Percentiles rank a stretch among this genome's conserved stretches.
phyloP scores from a whole-genome alignment of 1,140 invertebrate species.

The Nixonia krombeini region DNA sequence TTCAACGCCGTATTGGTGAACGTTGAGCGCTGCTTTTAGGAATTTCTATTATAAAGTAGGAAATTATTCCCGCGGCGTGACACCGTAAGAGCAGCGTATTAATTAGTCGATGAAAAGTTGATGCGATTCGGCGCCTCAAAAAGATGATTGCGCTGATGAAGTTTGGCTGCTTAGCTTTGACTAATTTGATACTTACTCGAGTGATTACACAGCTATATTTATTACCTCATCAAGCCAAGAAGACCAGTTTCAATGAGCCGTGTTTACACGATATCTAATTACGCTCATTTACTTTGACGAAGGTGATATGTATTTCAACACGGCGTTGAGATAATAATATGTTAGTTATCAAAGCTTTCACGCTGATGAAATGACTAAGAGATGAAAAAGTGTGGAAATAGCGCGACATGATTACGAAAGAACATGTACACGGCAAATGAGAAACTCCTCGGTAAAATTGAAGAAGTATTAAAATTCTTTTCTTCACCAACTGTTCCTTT shows the following conservation, averaged over 20 bases:
- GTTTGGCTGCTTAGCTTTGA: conserved; percentile 35
- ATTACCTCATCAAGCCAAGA: conserved; percentile 46
- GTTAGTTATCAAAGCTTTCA: conserved; percentile 11
- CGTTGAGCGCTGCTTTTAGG: too few relatives aligned
- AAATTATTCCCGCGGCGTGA: neutral
- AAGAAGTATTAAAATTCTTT: too few relatives aligned
- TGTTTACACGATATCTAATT: conserved; percentile 44
- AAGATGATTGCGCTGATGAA: conserved; percentile 34
- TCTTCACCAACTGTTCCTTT: too few relatives aligned
- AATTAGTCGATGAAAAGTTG: conserved; percentile 9
- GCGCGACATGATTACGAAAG: too few relatives aligned
- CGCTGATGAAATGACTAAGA: too few relatives aligned
- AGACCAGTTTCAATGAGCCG: conserved; percentile 45
- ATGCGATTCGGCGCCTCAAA: conserved; percentile 17
- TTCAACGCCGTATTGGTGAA: too few relatives aligned
- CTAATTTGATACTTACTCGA: conserved; percentile 41
- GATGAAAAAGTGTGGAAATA: too few relatives aligned
- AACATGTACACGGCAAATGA: too few relatives aligned
- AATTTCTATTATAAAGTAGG: too few relatives aligned
- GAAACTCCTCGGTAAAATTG: too few relatives aligned
- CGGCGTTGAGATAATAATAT: conserved; percentile 34
- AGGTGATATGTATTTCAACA: conserved; percentile 27
- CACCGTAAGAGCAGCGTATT: too few relatives aligned
- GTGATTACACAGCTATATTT: conserved; percentile 43
- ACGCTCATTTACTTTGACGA: conserved; percentile 40